Evolutionary conservation across 2,113 vertebrate species (phyloP).

Genomic region (Solenodon paradoxus): DNA sequence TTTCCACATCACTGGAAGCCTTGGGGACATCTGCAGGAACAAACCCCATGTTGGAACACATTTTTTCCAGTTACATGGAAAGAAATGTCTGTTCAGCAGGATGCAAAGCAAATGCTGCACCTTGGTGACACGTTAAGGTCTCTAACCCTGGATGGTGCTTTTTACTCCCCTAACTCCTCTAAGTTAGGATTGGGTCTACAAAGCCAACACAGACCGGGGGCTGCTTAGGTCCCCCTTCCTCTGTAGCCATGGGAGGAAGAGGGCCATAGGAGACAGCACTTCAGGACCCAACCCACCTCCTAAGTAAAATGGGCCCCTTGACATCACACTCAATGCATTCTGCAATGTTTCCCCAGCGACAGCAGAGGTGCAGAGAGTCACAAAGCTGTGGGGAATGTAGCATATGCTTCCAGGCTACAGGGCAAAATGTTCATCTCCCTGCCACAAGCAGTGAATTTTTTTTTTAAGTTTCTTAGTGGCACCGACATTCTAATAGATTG

Average conservation of each 20-base stretch:
- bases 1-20: background rate
- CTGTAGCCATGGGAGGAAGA: background rate
- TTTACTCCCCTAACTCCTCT: background rate
- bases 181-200: background rate
- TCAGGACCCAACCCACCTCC: background rate
- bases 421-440: background rate
- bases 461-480: background rate
- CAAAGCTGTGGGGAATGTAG: background rate
- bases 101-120: background rate
- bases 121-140: background rate
- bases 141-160: background rate
- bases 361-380: background rate
- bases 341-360: background rate
- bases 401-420: background rate
- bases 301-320: background rate
- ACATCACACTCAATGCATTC: background rate
- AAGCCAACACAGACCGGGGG: no score
- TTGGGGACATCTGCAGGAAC: background rate
- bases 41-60: background rate
- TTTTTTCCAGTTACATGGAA: background rate
- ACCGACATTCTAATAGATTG: background rate
- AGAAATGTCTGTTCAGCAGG: background rate
- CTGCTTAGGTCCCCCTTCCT: background rate
- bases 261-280: background rate
- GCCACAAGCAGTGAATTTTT: background rate